Evolutionary conservation across 2,888 invertebrate species (phyloP).

Genomic region (Noctua fimbriata): DNA sequence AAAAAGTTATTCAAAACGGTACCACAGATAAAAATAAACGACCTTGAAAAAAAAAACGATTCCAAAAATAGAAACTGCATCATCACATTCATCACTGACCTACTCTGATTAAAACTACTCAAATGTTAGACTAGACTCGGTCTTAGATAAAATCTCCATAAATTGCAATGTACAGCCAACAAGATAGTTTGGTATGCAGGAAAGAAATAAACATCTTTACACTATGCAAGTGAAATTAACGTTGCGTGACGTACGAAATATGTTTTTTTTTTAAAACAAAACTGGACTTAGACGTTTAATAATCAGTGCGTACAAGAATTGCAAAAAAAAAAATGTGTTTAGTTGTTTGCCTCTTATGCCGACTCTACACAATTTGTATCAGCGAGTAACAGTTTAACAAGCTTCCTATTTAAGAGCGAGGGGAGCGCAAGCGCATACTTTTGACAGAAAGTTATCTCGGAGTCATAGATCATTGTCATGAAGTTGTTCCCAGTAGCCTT

Average conservation of each 20-base stretch:
- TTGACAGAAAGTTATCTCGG: constrained; percentile 73
- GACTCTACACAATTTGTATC: constrained; percentile 46
- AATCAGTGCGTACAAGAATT: neutral
- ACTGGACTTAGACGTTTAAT: neutral
- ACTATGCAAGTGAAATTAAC: constrained; percentile 20
- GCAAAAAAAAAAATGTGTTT: neutral
- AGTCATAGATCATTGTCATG: constrained; percentile 82
- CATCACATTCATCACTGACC: constrained; percentile 50
- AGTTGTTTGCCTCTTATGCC: constrained; percentile 23
- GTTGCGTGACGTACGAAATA: neutral
- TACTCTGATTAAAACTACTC: constrained; percentile 35
- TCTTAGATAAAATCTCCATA: constrained; percentile 47
- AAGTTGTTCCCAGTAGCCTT: constrained; percentile 82
- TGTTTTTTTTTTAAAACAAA: neutral
- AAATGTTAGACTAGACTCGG: constrained; percentile 16
- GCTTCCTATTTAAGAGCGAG: constrained; percentile 48
- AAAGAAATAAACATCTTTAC: constrained; percentile 16
- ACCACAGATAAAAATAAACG: neutral
- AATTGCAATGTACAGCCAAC: constrained; percentile 30
- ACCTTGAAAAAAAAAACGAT: constrained; percentile 41
- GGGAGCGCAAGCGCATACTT: constrained; percentile 57
- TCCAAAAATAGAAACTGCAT: constrained; percentile 22
- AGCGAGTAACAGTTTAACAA: constrained; percentile 47
- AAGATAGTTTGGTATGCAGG: constrained; percentile 29
- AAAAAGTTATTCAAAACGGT: neutral